Evolutionary conservation across 1,140 invertebrate species (phyloP).

Genomic region (Eurosta solidaginis): DNA sequence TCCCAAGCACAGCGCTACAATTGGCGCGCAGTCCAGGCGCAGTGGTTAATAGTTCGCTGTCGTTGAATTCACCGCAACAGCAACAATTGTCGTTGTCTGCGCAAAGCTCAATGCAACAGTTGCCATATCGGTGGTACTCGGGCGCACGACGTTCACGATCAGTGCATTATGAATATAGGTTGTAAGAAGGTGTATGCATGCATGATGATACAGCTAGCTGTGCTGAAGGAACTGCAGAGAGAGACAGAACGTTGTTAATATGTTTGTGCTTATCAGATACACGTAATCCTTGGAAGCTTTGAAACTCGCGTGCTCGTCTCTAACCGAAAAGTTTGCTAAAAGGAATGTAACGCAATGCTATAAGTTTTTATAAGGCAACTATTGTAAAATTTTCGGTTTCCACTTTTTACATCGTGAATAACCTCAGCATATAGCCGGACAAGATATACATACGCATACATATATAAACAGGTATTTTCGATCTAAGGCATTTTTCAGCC

Average conservation of each 20-base stretch:
- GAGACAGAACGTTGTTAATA: no score
- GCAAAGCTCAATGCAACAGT: slow-evolving; percentile 41
- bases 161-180: slow-evolving; percentile 52
- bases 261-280: no score
- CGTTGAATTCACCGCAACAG: slow-evolving; percentile 33
- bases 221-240: background rate
- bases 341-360: background rate
- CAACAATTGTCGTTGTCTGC: slow-evolving; percentile 42
- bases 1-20: slow-evolving; percentile 42
- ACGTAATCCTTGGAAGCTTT: no score
- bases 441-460: background rate
- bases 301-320: background rate
- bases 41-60: slow-evolving; percentile 23
- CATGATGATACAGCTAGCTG: background rate
- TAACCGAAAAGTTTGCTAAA: background rate
- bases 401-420: slow-evolving; percentile 5
- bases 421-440: background rate
- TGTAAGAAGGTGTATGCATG: slow-evolving; percentile 40
- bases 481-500: background rate
- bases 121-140: slow-evolving; percentile 56
- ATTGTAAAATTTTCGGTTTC: slow-evolving; percentile 20
- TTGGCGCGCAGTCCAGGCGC: slow-evolving; percentile 56
- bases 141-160: slow-evolving; percentile 55
- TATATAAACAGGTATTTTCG: background rate
- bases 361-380: background rate